phyloP scores from a whole-genome alignment of 2,797 vertebrate genomes.

The Pantherophis vulpinus region DNA sequence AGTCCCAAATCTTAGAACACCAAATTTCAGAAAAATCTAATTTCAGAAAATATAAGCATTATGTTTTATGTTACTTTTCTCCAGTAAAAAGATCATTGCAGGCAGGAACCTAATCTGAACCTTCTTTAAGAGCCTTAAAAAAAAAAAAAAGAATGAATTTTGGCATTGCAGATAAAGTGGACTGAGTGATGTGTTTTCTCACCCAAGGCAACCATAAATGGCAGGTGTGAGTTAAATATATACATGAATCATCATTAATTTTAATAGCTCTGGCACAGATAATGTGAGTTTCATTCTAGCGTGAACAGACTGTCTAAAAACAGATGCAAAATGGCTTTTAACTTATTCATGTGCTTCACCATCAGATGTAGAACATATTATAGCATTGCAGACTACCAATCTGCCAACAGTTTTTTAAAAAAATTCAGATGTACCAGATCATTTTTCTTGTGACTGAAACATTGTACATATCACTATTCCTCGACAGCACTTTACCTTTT shows the following conservation, averaged over 20 bases:
- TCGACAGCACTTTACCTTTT: background rate
- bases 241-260: constrained; percentile 28
- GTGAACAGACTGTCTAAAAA: constrained; percentile 15
- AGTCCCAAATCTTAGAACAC: background rate
- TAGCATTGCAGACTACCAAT: background rate
- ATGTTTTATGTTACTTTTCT: background rate
- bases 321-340: constrained; percentile 28
- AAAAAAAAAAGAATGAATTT: constrained; percentile 14
- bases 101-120: background rate
- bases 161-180: background rate
- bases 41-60: background rate
- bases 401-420: background rate
- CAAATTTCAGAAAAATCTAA: too few relatives aligned
- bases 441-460: background rate
- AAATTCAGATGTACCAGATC: background rate
- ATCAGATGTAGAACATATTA: constrained; percentile 6
- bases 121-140: background rate
- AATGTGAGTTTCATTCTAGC: constrained; percentile 27
- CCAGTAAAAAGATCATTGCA: background rate
- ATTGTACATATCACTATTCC: background rate
- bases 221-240: constrained; percentile 19
- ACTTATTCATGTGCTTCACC: constrained; percentile 3
- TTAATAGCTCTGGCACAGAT: constrained; percentile 26
- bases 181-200: constrained; percentile 1
- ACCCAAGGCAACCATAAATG: constrained; percentile 6